Evolutionary conservation across 2,797 vertebrate species (phyloP).

Genomic region (Sitta carolinensis): DNA sequence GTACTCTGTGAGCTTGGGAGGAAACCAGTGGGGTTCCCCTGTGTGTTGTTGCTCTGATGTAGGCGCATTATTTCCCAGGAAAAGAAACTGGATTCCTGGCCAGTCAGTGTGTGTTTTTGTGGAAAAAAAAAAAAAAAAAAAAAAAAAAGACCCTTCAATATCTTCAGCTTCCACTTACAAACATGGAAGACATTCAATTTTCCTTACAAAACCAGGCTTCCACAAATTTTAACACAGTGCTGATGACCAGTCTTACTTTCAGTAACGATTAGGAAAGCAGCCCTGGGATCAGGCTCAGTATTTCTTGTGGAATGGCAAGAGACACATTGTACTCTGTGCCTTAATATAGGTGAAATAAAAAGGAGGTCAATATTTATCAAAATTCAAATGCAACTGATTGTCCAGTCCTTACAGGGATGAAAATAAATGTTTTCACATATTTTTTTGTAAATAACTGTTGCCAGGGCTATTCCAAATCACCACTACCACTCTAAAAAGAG

Average conservation of each 20-base stretch:
- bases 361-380: background rate
- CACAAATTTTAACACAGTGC: background rate
- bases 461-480: background rate
- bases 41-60: accelerated
- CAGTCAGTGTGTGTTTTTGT: background rate
- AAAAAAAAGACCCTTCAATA: background rate
- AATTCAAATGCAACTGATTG: background rate
- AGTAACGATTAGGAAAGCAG: background rate
- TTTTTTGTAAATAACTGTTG: background rate
- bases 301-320: background rate
- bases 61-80: background rate
- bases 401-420: background rate
- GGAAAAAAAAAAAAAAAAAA: no score
- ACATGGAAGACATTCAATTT: background rate
- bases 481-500: background rate
- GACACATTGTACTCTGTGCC: background rate
- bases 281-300: background rate
- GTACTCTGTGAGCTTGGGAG: background rate
- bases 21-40: accelerated
- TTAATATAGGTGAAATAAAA: background rate
- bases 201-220: background rate
- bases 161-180: background rate
- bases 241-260: background rate
- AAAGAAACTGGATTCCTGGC: background rate
- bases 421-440: background rate